Evolutionary conservation across 2,113 vertebrate species (phyloP).

Genomic region (Hypocryptadius cinnamomeus): DNA sequence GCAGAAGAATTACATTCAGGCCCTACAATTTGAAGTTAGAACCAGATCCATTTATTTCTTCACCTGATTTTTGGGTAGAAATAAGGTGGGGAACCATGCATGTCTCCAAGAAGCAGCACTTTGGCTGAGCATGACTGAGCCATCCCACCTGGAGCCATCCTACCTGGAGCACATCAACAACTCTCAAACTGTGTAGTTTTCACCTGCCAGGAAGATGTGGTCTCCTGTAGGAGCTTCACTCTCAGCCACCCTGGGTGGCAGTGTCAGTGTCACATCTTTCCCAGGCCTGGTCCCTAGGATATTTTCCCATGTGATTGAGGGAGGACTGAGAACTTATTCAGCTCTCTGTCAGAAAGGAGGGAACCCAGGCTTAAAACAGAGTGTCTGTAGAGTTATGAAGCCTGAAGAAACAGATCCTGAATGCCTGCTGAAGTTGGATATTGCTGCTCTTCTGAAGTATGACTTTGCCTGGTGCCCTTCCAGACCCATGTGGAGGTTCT

Average conservation of each 20-base stretch:
- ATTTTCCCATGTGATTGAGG: not conserved
- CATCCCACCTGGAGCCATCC: not conserved
- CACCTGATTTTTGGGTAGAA: not conserved
- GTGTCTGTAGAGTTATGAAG: not conserved
- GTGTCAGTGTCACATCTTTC: not conserved
- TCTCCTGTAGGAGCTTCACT: not conserved
- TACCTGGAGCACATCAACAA: not conserved
- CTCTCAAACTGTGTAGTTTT: not conserved
- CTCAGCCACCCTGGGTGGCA: not conserved
- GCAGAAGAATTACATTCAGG: not conserved
- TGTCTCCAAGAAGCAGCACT: not conserved
- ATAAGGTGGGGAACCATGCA: not conserved
- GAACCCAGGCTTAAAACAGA: not conserved
- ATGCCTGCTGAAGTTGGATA: fast-evolving
- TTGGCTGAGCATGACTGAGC: not conserved
- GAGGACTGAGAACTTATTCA: not conserved
- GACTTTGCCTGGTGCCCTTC: not conserved
- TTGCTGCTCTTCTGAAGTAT: not conserved
- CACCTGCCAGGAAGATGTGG: not conserved
- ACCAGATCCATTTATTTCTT: not conserved
- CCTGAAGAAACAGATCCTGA: not conserved
- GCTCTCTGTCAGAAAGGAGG: not conserved
- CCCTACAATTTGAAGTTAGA: not conserved
- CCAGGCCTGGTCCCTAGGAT: not conserved
- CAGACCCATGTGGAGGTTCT: not conserved